These are phyloP conservation scores for Tyria jacobaeae DNA, from an alignment of 2,888 invertebrate genomes.

Conservation along the genomic window DNA sequence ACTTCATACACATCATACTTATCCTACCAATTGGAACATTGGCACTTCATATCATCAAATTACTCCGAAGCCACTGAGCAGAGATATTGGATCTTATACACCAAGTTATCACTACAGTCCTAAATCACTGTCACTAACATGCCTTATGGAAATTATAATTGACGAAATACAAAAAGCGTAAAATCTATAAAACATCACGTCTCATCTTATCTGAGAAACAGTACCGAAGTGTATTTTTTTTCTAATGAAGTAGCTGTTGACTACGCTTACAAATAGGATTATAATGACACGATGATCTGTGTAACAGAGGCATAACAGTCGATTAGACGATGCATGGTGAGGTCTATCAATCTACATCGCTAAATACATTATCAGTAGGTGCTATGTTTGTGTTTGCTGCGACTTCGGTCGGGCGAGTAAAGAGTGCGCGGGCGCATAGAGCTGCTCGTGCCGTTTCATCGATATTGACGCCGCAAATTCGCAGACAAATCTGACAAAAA, in stretches of 20 bases:
- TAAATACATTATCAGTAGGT: slow-evolving; percentile 26
- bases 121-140: not conserved
- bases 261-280: not conserved
- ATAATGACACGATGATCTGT: not conserved
- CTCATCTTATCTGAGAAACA: no score
- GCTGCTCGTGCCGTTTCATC: slow-evolving; percentile 49
- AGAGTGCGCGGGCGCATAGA: slow-evolving; percentile 61
- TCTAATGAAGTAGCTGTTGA: no score
- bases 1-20: no score
- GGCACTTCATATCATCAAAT: not conserved
- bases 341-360: slow-evolving; percentile 31
- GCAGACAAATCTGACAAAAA: slow-evolving; percentile 62
- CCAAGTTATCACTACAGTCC: not conserved
- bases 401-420: slow-evolving; percentile 30
- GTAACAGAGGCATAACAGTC: not conserved
- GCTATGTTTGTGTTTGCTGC: slow-evolving; percentile 37
- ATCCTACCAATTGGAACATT: slow-evolving; percentile 1
- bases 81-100: not conserved
- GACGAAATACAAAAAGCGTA: slow-evolving; percentile 16
- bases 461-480: slow-evolving; percentile 57
- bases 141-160: slow-evolving; percentile 1
- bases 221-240: no score
- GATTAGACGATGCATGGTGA: slow-evolving; percentile 18
- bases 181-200: no score
- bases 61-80: not conserved